A percentile compares a stretch with the other conserved stretches of the same genome.
These are phyloP conservation scores for Phenacoccus solenopsis DNA, from an alignment of 1,140 invertebrate species.

Conservation along the genomic window DNA sequence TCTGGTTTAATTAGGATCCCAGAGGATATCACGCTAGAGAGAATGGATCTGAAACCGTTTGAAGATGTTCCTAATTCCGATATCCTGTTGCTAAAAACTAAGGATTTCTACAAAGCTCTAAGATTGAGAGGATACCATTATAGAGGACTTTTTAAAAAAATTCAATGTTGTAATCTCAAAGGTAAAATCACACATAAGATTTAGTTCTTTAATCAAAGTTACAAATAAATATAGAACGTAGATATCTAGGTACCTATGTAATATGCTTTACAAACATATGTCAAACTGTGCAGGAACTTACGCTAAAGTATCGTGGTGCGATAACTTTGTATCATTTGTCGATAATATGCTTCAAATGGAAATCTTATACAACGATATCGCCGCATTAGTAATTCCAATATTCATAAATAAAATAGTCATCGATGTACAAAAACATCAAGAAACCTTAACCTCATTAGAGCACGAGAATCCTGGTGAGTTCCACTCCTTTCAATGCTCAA, in stretches of 20 bases:
- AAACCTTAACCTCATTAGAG: neutral
- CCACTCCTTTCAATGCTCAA: neutral
- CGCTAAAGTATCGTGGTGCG: constrained; percentile 52
- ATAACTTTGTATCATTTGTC: constrained; percentile 82
- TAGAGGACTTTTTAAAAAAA: constrained; percentile 67
- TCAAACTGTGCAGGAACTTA: constrained; percentile 20
- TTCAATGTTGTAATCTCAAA: constrained; percentile 48
- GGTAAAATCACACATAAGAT: no score
- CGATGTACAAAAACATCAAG: neutral
- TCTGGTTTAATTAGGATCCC: constrained; percentile 45
- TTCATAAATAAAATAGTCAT: neutral
- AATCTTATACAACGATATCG: neutral
- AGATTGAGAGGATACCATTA: constrained; percentile 88
- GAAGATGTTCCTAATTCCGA: no score
- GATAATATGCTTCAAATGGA: constrained; percentile 85
- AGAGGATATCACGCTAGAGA: constrained; percentile 30
- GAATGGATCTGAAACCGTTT: constrained; percentile 36
- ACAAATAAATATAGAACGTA: no score
- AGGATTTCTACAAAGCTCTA: constrained; percentile 86
- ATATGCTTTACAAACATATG: no score
- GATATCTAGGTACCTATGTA: no score
- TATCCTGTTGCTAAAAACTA: no score
- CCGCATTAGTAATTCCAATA: neutral
- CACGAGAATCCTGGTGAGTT: neutral
- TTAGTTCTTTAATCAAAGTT: no score